A percentile compares a stretch with the other conserved stretches of the same genome.
These are phyloP conservation scores for Melitaea cinxia DNA, from an alignment of 1,140 invertebrate genomes.

Conservation along the genomic window DNA sequence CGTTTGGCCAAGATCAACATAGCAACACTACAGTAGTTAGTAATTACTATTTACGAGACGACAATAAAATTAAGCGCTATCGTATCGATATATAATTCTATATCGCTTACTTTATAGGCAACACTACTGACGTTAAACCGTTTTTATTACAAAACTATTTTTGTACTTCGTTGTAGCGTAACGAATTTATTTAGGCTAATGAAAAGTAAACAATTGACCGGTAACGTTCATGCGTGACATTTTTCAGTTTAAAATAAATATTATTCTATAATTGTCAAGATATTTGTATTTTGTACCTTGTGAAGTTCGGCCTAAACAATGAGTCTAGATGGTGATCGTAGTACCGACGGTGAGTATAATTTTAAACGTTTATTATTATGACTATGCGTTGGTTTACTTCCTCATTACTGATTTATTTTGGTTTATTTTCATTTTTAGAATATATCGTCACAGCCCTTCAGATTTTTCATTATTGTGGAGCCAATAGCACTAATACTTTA, in stretches of 20 bases:
- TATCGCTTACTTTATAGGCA: constrained; percentile 1
- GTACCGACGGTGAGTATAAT: constrained; percentile 60
- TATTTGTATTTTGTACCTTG: constrained; percentile 28
- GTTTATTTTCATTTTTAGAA: constrained; percentile 61
- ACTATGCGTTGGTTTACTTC: constrained; percentile 64
- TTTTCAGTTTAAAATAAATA: constrained; percentile 20
- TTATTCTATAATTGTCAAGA: no score
- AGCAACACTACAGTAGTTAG: no score
- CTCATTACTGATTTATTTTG: constrained; percentile 46
- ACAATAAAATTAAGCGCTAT: no score
- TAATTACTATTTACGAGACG: no score
- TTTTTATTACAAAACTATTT: constrained; percentile 68
- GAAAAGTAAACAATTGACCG: constrained; percentile 63
- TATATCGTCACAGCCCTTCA: constrained; percentile 68
- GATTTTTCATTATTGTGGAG: constrained; percentile 72
- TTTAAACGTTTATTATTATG: constrained; percentile 55
- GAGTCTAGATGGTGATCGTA: constrained; percentile 58
- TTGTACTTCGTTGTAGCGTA: constrained; percentile 54
- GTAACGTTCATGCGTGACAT: constrained; percentile 42
- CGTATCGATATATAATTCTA: no score
- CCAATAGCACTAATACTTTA: constrained; percentile 55
- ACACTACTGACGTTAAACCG: constrained; percentile 52
- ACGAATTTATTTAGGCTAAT: constrained; percentile 62
- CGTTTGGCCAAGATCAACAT: no score
- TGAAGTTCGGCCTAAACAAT: constrained; percentile 45